Evolutionary conservation across 1,140 invertebrate genomes (phyloP), one percentile per base, ranked within the genome.

Genomic region (Solenopsis invicta): DNA sequence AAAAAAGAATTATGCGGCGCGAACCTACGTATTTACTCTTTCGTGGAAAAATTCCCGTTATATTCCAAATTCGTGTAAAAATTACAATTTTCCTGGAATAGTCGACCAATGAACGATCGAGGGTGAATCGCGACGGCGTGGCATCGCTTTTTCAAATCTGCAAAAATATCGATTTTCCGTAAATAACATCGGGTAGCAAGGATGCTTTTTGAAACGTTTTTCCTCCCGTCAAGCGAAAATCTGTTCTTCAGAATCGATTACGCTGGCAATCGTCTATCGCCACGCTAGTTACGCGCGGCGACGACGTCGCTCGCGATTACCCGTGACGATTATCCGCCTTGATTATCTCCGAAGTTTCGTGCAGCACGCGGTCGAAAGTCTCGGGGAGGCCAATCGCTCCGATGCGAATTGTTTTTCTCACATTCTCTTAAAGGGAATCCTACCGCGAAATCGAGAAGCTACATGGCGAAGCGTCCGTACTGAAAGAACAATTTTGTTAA

Each of bases 81-180:
- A 24, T 81, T 54, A 10, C 2, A 81, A 21, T 45, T 5, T 6
- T 2, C 12, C 50, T 13, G 48, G 18, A 69, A 69, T 56, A 67
- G 48, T 16, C n/a, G 10, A 2, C 13, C n/a, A 69, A 41, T 24
- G 16, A 48, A 45, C 5, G 21, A 62, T 62, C 0, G 16, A 45
- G 37, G 37, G 18, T 45, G 18, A 0, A 29, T 24, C n/a, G 37
- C 52, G 21, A 6, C 6, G 37, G n/a, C 18, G 4, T 6, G 34
- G n/a, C 37, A 2, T 29, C n/a, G 16, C 21, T 12, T 10, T 34
- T 50, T 16, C 21, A 21, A 37, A 80, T 66, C 45, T 37, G 13
- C 41, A 52, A 56, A 62, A 80, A 64, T 34, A 80, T 80, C 13
- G 61, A 80, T 80, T 52, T 61, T 64, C 41, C 18, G 41, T 24